A percentile compares a stretch with the other conserved stretches of the same genome.
Evolutionary conservation across 2,888 invertebrate species (phyloP).

Genomic region (Lithodes maja): DNA sequence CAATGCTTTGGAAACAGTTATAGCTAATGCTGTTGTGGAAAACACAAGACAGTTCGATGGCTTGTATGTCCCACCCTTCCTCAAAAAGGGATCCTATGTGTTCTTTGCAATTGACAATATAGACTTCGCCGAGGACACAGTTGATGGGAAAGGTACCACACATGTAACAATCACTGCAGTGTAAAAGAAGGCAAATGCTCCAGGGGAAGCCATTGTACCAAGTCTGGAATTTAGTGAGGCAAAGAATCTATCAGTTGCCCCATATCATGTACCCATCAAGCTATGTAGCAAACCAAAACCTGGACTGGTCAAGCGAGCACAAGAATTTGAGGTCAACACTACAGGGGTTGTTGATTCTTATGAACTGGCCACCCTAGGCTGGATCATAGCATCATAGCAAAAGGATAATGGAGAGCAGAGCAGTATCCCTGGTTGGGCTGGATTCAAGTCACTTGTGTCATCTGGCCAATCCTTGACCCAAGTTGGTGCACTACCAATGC

Average conservation of each 20-base stretch:
- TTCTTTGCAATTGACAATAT: conserved; percentile 75
- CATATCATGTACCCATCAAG: conserved; percentile 1
- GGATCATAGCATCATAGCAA: neutral
- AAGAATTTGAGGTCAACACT: neutral
- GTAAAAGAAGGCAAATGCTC: neutral
- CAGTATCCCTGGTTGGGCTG: conserved; percentile 2
- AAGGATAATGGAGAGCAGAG: conserved; percentile 6
- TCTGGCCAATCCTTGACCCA: neutral
- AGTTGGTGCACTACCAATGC: neutral
- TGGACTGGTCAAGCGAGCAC: neutral
- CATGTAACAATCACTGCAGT: conserved; percentile 21
- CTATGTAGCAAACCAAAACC: conserved; percentile 18
- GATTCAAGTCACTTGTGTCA: conserved; percentile 5
- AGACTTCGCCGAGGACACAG: conserved; percentile 70
- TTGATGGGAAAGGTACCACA: neutral
- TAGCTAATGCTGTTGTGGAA: conserved; percentile 63
- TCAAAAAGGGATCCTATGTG: conserved; percentile 47
- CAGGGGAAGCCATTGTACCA: neutral
- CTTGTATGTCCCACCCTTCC: conserved; percentile 41
- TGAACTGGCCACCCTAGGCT: conserved; percentile 1
- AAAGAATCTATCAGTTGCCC: neutral
- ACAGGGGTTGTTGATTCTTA: neutral
- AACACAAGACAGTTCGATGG: conserved; percentile 53
- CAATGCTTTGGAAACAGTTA: conserved; percentile 56
- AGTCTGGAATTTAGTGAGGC: neutral